Evolutionary conservation across 2,888 invertebrate species (phyloP).

Genomic region (Sepiola atlantica): DNA sequence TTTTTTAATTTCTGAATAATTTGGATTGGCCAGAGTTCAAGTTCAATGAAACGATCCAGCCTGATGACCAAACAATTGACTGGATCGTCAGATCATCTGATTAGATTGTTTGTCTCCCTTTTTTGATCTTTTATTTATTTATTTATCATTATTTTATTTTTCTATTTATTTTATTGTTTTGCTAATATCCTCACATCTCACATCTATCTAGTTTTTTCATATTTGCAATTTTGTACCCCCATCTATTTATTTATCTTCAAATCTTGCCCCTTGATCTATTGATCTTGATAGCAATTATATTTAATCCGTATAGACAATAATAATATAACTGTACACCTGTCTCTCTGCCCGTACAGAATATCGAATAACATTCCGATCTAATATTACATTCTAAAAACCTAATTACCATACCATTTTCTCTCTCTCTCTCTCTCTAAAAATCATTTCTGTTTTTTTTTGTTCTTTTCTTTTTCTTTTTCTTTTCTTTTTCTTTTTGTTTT

Average conservation of each 20-base stretch:
- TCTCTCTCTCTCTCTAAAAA: not conserved
- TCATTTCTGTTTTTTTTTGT: not conserved
- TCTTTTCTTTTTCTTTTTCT: not conserved
- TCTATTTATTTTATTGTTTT: not conserved
- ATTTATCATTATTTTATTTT: too few species aligned
- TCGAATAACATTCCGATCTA: not conserved
- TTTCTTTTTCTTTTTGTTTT: not conserved
- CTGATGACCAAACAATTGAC: not conserved
- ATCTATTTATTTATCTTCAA: not conserved
- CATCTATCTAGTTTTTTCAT: not conserved
- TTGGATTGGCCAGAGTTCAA: too few species aligned
- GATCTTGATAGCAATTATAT: not conserved
- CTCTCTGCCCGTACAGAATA: not conserved
- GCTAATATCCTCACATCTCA: not conserved
- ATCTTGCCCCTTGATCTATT: not conserved
- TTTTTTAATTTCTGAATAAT: too few species aligned
- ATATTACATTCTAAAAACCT: not conserved
- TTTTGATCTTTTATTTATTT: too few species aligned
- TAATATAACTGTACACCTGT: slow-evolving; percentile 4
- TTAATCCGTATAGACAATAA: not conserved
- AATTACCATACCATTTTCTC: not conserved
- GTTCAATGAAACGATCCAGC: not conserved
- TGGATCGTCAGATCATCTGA: not conserved
- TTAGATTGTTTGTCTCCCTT: not conserved
- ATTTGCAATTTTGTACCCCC: not conserved